A percentile compares a stretch with the other conserved stretches of the same genome.
These are phyloP conservation scores for Oligia latruncula DNA, from an alignment of 2,888 invertebrate species.

Conservation along the genomic window DNA sequence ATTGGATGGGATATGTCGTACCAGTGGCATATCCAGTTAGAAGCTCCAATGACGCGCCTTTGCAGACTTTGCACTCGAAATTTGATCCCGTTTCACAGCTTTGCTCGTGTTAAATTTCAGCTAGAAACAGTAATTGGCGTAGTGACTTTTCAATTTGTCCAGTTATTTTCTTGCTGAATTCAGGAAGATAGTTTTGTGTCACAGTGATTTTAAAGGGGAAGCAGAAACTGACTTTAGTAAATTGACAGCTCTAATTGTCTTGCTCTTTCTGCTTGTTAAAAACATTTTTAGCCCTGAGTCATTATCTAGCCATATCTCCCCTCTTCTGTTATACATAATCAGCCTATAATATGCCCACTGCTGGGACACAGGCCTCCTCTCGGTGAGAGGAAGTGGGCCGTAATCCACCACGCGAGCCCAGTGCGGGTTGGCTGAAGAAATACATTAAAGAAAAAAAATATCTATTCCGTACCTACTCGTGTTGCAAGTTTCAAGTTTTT, in stretches of 20 bases:
- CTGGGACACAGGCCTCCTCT: no score
- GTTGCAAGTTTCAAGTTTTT: neutral
- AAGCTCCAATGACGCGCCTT: conserved; percentile 44
- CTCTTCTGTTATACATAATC: no score
- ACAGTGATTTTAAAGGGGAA: conserved; percentile 19
- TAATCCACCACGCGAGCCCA: no score
- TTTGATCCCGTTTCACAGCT: conserved; percentile 53
- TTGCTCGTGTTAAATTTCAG: conserved; percentile 47
- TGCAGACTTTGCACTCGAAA: conserved; percentile 51
- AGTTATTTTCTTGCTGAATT: conserved; percentile 45
- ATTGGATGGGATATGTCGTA: conserved; percentile 52
- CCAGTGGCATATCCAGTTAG: conserved; percentile 45
- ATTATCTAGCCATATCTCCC: neutral
- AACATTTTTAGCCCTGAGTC: neutral
- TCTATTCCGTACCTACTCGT: no score
- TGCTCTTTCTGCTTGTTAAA: neutral
- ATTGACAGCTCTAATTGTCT: neutral
- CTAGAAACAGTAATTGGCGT: conserved; percentile 43
- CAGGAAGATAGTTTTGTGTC: conserved; percentile 13
- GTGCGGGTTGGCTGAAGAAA: no score
- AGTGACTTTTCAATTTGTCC: conserved; percentile 46
- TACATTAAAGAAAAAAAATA: no score
- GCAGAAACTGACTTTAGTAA: neutral
- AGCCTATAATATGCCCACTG: no score
- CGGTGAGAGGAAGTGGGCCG: no score